Evolutionary conservation across 2,113 vertebrate genomes (phyloP).

Genomic region (Actinemys pallida): DNA sequence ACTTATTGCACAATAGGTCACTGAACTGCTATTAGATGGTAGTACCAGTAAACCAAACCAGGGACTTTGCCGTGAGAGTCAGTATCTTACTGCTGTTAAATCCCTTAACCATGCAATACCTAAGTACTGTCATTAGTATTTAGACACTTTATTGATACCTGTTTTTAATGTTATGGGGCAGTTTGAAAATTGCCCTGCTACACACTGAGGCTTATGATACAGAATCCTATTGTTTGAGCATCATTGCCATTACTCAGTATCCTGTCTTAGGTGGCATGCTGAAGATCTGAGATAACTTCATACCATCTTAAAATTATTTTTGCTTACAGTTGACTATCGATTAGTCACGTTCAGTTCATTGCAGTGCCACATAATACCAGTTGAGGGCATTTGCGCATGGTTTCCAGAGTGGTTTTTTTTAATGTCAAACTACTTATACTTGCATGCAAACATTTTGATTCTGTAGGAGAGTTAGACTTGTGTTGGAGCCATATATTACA

Average conservation of each 20-base stretch:
- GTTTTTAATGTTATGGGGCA: background rate
- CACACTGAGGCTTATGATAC: background rate
- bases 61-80: background rate
- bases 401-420: background rate
- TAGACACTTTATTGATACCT: background rate
- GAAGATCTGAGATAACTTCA: background rate
- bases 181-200: background rate
- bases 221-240: background rate
- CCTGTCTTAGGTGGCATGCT: background rate
- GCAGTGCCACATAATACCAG: background rate
- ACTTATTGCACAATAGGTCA: background rate
- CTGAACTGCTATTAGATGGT: background rate
- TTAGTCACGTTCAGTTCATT: background rate
- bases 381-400: background rate
- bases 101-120: background rate
- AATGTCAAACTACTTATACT: background rate
- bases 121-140: background rate
- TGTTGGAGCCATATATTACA: background rate
- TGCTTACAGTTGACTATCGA: background rate
- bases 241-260: background rate
- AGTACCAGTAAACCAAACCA: background rate
- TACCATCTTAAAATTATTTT: background rate
- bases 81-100: background rate
- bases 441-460: background rate
- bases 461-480: background rate